Evolutionary conservation across 2,113 vertebrate species (phyloP), one percentile per base, ranked within the genome.

Genomic region (Pardalotus punctatus): DNA sequence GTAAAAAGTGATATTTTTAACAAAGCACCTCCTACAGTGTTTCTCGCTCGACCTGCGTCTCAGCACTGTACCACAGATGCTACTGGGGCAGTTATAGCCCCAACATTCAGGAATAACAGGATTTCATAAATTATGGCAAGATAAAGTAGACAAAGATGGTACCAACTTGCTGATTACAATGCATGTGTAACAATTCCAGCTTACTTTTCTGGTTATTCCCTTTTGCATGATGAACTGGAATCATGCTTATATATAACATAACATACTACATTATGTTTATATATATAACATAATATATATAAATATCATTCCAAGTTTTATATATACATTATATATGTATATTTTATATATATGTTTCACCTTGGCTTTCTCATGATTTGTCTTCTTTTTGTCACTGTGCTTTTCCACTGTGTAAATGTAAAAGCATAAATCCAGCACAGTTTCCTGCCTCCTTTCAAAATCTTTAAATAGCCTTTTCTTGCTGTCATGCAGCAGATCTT

Each of bases 181-280:
- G 0, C 54, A 51, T 35, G 20, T 90, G 29, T 66, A 73, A 27
- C 42, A 73, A 42, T 81, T 88, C 60, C 48, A 86, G 6, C 66
- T 87, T 76, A 76, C 71, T 92, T 81, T 88, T 89, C 84, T 89
- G 69, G 77, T 95, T 95, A 86, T 88, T 88, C 7, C 43, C 16
- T 90, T 87, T 87, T 88, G 50, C 58, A 65, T 90, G 76, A 79
- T 64, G 60, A 79, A 53, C 70, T 79, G 45, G 43, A 87, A 61
- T 73, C 9, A 48, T 64, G 33, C 78, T 84, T 87, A 48, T 78
- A 58, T 85, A 23, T 76, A 76, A 9, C 25, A 48, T 27, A 40
- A n/a, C 36, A 19, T 43, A 43, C 29, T 77, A 29, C 33, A n/a
- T 88, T 56, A 56, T 77, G 11, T 51, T 50, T 91, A 12, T 67